A percentile compares a stretch with the other conserved stretches of the same genome.
Conservation (phyloP, 2,113 vertebrate genomes). For the Takifugu bimaculatus region DNA sequence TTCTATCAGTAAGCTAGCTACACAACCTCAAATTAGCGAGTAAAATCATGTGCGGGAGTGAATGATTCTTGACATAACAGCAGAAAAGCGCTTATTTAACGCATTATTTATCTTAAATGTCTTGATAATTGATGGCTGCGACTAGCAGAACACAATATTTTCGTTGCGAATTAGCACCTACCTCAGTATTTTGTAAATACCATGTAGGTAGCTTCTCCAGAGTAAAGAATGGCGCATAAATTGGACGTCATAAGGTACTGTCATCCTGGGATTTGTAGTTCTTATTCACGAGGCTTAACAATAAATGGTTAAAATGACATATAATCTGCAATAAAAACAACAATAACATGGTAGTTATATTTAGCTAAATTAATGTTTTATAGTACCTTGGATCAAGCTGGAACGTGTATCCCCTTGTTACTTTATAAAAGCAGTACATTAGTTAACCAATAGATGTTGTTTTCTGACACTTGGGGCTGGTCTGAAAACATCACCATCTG, state of each 20-base stretch:
- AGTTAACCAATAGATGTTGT: constrained; percentile 10
- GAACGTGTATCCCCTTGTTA: background rate
- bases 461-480: constrained; percentile 48
- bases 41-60: constrained; percentile 15
- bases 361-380: too few relatives aligned
- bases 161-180: constrained; percentile 35
- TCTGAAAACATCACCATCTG: constrained; percentile 60
- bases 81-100: too few relatives aligned
- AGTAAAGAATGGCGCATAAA: constrained; percentile 26
- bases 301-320: background rate
- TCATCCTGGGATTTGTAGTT: constrained; percentile 58
- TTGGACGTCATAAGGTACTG: constrained; percentile 27
- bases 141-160: background rate
- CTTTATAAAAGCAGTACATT: background rate
- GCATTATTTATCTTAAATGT: background rate
- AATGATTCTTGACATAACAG: background rate
- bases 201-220: constrained; percentile 41
- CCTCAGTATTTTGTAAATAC: constrained; percentile 49
- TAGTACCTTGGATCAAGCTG: background rate
- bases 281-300: accelerated
- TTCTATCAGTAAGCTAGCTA: background rate
- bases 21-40: constrained; percentile 25
- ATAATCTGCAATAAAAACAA: background rate
- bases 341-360: too few relatives aligned
- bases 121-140: background rate